Conservation (phyloP, 2,797 vertebrate genomes). For the Artibeus jamaicensis region DNA sequence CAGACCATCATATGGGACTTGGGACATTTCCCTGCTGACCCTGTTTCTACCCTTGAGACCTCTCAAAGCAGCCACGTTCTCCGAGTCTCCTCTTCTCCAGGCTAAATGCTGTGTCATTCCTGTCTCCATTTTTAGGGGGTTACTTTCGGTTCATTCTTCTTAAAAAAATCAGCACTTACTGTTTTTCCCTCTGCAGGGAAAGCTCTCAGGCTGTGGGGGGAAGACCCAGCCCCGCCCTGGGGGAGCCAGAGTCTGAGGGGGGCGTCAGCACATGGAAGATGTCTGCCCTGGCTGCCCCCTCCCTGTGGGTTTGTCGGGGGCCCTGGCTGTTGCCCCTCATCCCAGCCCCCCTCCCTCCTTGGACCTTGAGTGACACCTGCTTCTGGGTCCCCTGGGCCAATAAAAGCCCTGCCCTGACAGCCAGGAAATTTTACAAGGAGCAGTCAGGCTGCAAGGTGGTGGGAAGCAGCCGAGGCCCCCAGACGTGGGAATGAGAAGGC, state of each 20-base stretch:
- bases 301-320: accelerated
- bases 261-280: background rate
- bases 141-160: background rate
- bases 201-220: background rate
- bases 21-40: accelerated
- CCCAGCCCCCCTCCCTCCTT: background rate
- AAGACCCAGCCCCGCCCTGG: background rate
- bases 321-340: background rate
- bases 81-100: background rate
- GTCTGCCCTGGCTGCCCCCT: background rate
- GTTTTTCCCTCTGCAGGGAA: background rate
- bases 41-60: no score
- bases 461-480: constrained; percentile 90
- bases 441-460: constrained; percentile 89
- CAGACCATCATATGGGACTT: background rate
- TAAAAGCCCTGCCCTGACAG: constrained; percentile 88
- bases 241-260: accelerated
- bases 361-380: constrained; percentile 68
- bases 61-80: no score
- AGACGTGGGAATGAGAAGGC: constrained; percentile 92
- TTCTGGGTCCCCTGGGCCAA: constrained; percentile 85
- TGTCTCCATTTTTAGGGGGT: background rate
- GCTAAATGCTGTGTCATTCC: background rate
- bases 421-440: constrained; percentile 91
- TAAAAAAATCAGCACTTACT: background rate